Conservation (phyloP, 2,113 vertebrate species). For the Arenaria interpres region DNA sequence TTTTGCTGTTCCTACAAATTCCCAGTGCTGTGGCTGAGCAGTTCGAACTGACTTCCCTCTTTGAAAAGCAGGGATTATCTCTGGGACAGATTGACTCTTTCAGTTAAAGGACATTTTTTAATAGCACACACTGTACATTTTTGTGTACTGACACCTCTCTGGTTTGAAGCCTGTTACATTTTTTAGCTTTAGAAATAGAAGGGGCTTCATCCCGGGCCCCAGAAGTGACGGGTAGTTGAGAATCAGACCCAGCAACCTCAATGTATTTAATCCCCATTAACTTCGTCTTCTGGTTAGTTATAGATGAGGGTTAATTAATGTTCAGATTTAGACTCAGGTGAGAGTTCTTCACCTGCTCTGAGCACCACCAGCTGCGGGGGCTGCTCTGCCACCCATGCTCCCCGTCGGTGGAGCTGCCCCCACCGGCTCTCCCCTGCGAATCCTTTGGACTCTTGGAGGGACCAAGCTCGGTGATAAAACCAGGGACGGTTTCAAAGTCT, state of each 20-base stretch:
- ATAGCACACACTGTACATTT: neutral
- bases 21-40: neutral
- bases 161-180: neutral
- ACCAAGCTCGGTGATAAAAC: conserved; percentile 59
- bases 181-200: neutral
- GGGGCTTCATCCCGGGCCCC: neutral
- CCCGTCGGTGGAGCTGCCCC: conserved; percentile 23
- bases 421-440: conserved; percentile 12
- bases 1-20: neutral
- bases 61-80: conserved; percentile 9
- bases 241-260: neutral
- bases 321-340: neutral
- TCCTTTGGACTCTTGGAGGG: conserved; percentile 63
- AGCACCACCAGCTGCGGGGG: neutral
- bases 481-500: conserved; percentile 62
- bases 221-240: neutral
- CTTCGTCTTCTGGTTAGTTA: neutral
- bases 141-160: neutral
- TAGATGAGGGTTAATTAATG: neutral
- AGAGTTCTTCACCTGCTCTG: neutral
- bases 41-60: neutral
- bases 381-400: too few relatives aligned
- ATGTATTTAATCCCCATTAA: neutral
- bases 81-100: neutral
- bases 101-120: conserved; percentile 6